These are phyloP conservation scores for Galerucella calmariensis DNA, from an alignment of 2,888 invertebrate genomes.

Conservation along the genomic window DNA sequence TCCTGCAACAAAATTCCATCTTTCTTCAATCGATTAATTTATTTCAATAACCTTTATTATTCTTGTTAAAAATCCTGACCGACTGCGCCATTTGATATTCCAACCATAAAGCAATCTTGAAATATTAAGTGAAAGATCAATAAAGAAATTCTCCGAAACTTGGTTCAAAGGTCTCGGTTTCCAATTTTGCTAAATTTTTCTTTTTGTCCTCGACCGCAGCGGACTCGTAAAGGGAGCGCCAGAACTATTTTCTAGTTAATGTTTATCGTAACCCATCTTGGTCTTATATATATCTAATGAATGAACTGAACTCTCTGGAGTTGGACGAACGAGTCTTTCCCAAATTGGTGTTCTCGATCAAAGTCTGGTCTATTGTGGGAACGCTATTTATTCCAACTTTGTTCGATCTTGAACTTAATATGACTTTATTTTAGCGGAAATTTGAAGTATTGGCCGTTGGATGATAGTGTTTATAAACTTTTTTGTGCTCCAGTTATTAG, in stretches of 20 bases:
- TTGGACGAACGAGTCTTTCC: slow-evolving; percentile 37
- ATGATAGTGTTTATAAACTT: slow-evolving; percentile 10
- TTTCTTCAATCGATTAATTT: too few species aligned
- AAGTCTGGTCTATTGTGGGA: slow-evolving; percentile 52
- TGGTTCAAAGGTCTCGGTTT: slow-evolving; percentile 19
- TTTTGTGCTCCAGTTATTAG: too few species aligned
- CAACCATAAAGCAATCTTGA: not conserved
- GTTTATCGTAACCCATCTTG: slow-evolving; percentile 32
- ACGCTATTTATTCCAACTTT: slow-evolving; percentile 55
- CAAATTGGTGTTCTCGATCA: slow-evolving; percentile 54
- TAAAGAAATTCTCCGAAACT: slow-evolving; percentile 15
- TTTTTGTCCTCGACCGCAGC: slow-evolving; percentile 15
- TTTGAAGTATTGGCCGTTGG: slow-evolving; percentile 45
- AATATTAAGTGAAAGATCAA: slow-evolving; percentile 5
- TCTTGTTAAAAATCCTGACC: not conserved
- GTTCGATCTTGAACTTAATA: slow-evolving; percentile 49
- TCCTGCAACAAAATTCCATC: too few species aligned
- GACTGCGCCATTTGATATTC: not conserved
- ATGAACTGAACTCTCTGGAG: slow-evolving; percentile 33
- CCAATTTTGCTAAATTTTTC: slow-evolving; percentile 27
- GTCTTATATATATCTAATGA: slow-evolving; percentile 33
- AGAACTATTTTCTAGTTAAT: slow-evolving; percentile 36
- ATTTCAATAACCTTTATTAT: not conserved
- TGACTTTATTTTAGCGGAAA: slow-evolving; percentile 49
- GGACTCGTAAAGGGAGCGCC: slow-evolving; percentile 28